These are phyloP conservation scores for Clarias fuscus DNA, from an alignment of 2,797 vertebrate genomes.

Conservation along the genomic window DNA sequence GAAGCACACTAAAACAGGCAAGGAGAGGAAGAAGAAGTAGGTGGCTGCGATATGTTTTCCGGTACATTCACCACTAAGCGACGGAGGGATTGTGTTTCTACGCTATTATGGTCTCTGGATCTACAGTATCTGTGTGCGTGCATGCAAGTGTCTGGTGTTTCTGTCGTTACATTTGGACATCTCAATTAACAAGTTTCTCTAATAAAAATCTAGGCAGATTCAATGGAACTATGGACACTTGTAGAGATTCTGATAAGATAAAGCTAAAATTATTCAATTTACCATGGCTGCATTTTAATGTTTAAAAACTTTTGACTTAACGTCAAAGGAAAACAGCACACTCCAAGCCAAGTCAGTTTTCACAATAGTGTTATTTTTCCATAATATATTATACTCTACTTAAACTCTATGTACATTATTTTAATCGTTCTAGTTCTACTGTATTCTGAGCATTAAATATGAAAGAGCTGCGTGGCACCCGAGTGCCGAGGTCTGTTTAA, in stretches of 20 bases:
- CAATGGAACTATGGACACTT: conserved; percentile 13
- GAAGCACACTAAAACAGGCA: conserved; percentile 39
- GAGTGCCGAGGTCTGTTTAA: conserved; percentile 39
- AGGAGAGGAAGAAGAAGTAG: conserved; percentile 30
- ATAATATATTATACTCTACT: conserved; percentile 83
- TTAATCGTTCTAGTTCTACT: conserved; percentile 52
- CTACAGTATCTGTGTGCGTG: neutral
- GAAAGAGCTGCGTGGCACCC: conserved; percentile 58
- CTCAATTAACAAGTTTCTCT: conserved; percentile 18
- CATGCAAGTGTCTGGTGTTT: conserved; percentile 24
- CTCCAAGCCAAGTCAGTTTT: conserved; percentile 51
- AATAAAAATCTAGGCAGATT: neutral
- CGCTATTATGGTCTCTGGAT: conserved; percentile 4
- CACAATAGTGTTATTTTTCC: conserved; percentile 61
- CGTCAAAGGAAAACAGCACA: conserved; percentile 46
- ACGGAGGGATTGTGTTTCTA: conserved; percentile 21
- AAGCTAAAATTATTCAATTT: conserved; percentile 32
- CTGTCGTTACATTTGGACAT: neutral
- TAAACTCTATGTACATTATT: conserved; percentile 78
- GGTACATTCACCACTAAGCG: conserved; percentile 47
- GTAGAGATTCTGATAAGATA: conserved; percentile 29
- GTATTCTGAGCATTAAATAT: conserved; percentile 56
- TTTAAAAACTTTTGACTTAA: conserved; percentile 24
- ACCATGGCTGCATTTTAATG: conserved; percentile 22
- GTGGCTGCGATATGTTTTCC: conserved; percentile 26